A percentile compares a stretch with the other conserved stretches of the same genome.
Conservation (phyloP, 2,113 vertebrate genomes). For the Varanus salvator region DNA sequence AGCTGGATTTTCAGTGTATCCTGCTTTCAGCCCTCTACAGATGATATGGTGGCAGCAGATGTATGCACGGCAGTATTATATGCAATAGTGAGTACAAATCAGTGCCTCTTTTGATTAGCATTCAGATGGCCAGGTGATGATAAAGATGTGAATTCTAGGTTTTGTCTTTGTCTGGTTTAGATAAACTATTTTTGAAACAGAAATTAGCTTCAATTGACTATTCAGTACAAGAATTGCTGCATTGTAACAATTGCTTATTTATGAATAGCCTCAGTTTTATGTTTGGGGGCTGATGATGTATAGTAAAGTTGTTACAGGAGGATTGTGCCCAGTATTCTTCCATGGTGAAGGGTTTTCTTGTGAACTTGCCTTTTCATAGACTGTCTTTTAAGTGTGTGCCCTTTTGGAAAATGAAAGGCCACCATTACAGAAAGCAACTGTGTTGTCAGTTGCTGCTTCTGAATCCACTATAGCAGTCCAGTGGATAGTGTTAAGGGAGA, state of each 20-base stretch:
- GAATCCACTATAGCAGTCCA: neutral
- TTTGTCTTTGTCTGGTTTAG: neutral
- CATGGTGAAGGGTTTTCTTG: neutral
- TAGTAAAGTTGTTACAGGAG: neutral
- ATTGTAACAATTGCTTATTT: neutral
- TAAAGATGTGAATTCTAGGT: neutral
- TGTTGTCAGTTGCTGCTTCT: neutral
- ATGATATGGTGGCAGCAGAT: constrained; percentile 98
- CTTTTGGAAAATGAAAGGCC: neutral
- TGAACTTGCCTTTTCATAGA: neutral
- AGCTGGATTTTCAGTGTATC: constrained; percentile 79
- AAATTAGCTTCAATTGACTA: neutral
- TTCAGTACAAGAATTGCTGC: neutral
- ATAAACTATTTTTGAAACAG: neutral
- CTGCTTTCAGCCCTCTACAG: constrained; percentile 86
- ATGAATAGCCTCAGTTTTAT: neutral
- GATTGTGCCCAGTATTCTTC: neutral
- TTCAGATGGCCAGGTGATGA: neutral
- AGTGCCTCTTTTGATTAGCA: neutral
- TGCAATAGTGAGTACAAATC: constrained; percentile 93
- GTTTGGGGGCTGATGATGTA: neutral
- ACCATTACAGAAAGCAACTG: neutral
- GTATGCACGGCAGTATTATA: constrained; percentile 95
- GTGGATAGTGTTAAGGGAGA: neutral
- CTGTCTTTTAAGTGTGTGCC: neutral